These are phyloP conservation scores for Bombus confusus DNA, from an alignment of 1,140 invertebrate genomes.

Conservation along the genomic window DNA sequence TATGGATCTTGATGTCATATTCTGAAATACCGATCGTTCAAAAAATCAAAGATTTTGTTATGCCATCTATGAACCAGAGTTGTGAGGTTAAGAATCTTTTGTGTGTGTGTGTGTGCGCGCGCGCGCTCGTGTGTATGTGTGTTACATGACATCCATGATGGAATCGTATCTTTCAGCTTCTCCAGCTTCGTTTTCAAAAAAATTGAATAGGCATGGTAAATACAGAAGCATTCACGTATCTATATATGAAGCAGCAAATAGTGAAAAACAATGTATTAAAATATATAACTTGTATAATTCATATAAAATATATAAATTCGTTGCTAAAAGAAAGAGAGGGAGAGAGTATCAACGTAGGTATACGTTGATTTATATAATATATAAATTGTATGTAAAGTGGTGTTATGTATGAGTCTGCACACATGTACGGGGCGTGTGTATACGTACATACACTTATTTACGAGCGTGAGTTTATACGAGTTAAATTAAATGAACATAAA, in stretches of 20 bases:
- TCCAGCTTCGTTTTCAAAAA: too few relatives aligned
- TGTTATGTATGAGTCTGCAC: neutral
- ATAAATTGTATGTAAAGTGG: neutral
- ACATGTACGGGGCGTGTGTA: neutral
- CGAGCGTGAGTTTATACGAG: neutral
- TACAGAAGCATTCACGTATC: too few relatives aligned
- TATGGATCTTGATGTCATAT: neutral
- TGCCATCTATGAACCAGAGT: too few relatives aligned
- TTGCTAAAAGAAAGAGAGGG: neutral
- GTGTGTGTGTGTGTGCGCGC: too few relatives aligned
- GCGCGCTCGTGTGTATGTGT: too few relatives aligned
- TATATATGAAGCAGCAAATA: neutral
- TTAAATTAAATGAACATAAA: neutral
- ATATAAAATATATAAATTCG: slow-evolving; percentile 6
- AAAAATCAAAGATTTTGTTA: too few relatives aligned
- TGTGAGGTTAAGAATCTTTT: neutral
- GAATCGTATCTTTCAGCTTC: too few relatives aligned
- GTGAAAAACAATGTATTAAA: neutral
- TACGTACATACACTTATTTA: neutral
- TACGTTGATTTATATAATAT: neutral
- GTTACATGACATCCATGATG: too few relatives aligned
- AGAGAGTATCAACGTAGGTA: neutral
- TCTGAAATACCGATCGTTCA: too few relatives aligned
- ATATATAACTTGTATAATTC: neutral
- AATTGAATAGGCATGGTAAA: too few relatives aligned